Percentiles rank a stretch among this genome's conserved stretches.
phyloP scores from a whole-genome alignment of 2,797 vertebrate species.

The Galaxias olidus region DNA sequence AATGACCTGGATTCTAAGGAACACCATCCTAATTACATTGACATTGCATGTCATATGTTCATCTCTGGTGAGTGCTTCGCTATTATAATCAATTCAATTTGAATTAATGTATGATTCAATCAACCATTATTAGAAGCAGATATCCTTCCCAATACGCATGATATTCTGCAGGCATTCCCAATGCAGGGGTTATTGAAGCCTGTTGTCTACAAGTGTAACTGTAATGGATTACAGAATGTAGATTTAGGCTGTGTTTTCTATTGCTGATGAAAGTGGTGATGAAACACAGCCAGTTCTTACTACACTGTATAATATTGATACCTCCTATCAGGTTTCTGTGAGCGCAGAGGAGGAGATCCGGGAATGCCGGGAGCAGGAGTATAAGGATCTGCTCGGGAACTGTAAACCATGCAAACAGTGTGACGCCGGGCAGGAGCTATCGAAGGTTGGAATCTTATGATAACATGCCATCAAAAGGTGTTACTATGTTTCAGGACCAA shows the following conservation, averaged over 20 bases:
- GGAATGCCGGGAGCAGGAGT: conserved; percentile 94
- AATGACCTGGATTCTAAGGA: conserved; percentile 56
- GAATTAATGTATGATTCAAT: conserved; percentile 3
- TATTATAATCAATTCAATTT: not conserved
- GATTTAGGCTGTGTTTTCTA: conserved; percentile 32
- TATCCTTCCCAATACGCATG: too few species aligned
- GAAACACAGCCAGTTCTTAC: conserved; percentile 58
- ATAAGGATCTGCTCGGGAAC: conserved; percentile 83
- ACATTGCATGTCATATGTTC: conserved; percentile 49
- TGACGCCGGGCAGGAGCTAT: conserved; percentile 93
- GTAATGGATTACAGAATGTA: not conserved
- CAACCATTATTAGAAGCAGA: too few species aligned
- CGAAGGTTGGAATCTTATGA: conserved; percentile 80
- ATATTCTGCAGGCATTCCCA: too few species aligned
- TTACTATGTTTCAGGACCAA: too few species aligned
- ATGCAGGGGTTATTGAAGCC: too few species aligned
- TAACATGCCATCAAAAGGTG: not conserved
- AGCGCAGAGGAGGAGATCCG: conserved; percentile 83
- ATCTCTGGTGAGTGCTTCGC: conserved; percentile 53
- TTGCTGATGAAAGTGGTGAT: conserved; percentile 42
- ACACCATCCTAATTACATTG: conserved; percentile 52
- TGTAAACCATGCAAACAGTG: conserved; percentile 90
- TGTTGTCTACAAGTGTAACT: too few species aligned
- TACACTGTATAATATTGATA: conserved; percentile 37
- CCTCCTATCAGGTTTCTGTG: conserved; percentile 61